Evolutionary conservation across 2,888 invertebrate species (phyloP), one percentile per base, ranked within the genome.

Genomic region (Rhyacophila evoluta): DNA sequence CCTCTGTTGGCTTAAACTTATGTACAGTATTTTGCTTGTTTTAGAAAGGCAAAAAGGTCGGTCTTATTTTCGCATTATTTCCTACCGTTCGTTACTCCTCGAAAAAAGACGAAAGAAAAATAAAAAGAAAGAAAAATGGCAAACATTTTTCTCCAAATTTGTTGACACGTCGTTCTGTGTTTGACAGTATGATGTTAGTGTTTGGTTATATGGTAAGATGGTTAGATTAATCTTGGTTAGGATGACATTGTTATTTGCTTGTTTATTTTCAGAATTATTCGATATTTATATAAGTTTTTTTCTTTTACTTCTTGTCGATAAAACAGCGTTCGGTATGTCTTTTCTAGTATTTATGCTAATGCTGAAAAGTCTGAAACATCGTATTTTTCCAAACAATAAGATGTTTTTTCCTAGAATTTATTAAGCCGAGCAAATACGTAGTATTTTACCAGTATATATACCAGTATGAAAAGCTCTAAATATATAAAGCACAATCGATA

Each of bases 191-290:
- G 25, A 55, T 55, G 55, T 55, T 55, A 55, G 55, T 55, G 55
- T 55, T 55, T 55, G 55, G 55, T 25, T 55, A 55, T 55, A 55
- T 55, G 55, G 55, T 55, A 55, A 19, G 55, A 19, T 25, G 55
- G 55, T 25, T 55, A 55, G 55, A 55, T 55, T 55, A 55, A 55
- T 55, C 55, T 55, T 55, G 55, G 55, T 55, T 55, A 55, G 19
- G 55, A 55, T 55, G 55, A 19, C 55, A 55, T 10, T 15, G 19
- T 55, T 55, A 55, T 55, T 55, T 55, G 55, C 55, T 55, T 55
- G 55, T 25, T 55, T 55, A 19, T 19, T 55, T 55, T 55, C 19
- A 55, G 55, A 8, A 19, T 12, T 55, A 15, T 10, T 0, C 10
- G 55, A 25, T 55, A 55, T 55, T 55, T 55, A 55, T 55, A 55